Conservation (phyloP, 2,797 vertebrate species). For the Rhinoraja longicauda region DNA sequence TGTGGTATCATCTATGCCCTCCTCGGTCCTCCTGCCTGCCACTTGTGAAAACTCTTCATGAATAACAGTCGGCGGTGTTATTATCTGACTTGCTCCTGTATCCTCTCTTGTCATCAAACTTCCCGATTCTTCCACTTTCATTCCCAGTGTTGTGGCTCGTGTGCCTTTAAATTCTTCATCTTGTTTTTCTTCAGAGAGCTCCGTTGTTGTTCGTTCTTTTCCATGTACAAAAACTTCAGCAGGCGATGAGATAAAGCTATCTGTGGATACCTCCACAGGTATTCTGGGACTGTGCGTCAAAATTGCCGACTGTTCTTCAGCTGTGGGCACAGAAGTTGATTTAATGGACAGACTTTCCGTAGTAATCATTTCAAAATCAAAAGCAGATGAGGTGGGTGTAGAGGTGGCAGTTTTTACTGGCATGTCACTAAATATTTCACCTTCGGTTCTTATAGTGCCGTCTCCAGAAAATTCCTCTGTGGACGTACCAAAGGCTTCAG, state of each 20-base stretch:
- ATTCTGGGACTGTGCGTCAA: background rate
- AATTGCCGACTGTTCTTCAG: background rate
- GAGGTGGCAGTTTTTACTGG: background rate
- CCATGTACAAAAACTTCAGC: background rate
- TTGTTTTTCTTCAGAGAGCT: background rate
- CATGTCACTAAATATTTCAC: background rate
- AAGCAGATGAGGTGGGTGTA: background rate
- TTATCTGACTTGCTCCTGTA: background rate
- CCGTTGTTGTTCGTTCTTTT: background rate
- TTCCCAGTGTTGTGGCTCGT: background rate
- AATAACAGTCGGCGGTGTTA: background rate
- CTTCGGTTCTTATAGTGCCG: background rate
- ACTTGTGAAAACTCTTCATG: background rate
- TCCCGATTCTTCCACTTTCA: background rate
- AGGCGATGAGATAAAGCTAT: background rate
- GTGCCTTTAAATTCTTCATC: background rate
- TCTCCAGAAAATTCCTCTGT: constrained; percentile 11
- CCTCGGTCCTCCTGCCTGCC: background rate
- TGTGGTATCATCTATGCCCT: background rate
- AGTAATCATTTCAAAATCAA: background rate
- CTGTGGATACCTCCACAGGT: background rate
- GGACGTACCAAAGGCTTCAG: background rate
- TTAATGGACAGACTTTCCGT: background rate
- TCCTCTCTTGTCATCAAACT: background rate
- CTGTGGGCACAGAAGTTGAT: background rate